Percentiles rank a stretch among this genome's conserved stretches.
These are phyloP conservation scores for Poecilus cupreus DNA, from an alignment of 2,888 invertebrate genomes.

Conservation along the genomic window DNA sequence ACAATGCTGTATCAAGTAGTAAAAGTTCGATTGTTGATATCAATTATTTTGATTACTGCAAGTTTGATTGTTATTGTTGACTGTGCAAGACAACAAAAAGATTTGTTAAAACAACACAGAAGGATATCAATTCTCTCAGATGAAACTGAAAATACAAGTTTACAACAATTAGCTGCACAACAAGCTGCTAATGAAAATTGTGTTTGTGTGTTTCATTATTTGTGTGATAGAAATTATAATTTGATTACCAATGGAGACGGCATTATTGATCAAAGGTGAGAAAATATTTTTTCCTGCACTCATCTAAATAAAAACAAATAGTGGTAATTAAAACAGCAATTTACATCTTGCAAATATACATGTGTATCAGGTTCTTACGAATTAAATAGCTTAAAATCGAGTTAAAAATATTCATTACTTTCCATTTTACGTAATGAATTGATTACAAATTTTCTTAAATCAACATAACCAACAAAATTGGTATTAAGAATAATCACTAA, in stretches of 20 bases:
- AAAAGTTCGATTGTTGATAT: constrained; percentile 19
- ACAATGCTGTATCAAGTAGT: not conserved
- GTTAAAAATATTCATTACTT: too few species aligned
- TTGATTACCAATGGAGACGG: constrained; percentile 50
- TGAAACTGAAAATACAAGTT: not conserved
- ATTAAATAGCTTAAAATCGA: too few species aligned
- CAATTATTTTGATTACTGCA: not conserved
- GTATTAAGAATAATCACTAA: too few species aligned
- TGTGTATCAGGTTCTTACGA: too few species aligned
- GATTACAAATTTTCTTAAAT: too few species aligned
- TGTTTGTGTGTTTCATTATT: constrained; percentile 55
- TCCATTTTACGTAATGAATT: too few species aligned
- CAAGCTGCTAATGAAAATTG: constrained; percentile 42
- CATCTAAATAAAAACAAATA: not conserved
- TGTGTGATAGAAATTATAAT: constrained; percentile 54
- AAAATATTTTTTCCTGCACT: not conserved
- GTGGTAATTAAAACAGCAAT: too few species aligned
- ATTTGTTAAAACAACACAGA: not conserved
- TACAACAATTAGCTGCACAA: not conserved
- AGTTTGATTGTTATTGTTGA: not conserved
- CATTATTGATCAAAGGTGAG: constrained; percentile 53
- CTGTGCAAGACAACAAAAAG: not conserved
- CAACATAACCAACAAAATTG: too few species aligned
- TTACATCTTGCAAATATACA: too few species aligned
- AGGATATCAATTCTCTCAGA: not conserved